Evolutionary conservation across 2,888 invertebrate species (phyloP).

Genomic region (Prosapia bicincta): DNA sequence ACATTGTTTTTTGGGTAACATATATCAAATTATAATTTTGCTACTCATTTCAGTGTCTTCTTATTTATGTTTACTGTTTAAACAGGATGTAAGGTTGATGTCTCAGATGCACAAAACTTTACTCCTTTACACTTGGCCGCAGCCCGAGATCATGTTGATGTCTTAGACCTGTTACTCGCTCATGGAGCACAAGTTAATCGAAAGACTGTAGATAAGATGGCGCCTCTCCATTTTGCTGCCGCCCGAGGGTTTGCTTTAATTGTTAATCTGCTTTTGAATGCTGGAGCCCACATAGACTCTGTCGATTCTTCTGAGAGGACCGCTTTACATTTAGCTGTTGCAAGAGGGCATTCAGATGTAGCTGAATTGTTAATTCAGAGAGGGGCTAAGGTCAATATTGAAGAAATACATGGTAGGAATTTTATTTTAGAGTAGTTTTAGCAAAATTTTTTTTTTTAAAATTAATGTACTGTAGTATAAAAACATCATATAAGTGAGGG

Average conservation of each 20-base stretch:
- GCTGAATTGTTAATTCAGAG: constrained; percentile 45
- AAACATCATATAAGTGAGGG: no score
- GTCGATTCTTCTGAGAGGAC: constrained; percentile 81
- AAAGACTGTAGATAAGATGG: constrained; percentile 47
- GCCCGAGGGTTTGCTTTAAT: constrained; percentile 43
- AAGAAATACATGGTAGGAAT: constrained; percentile 64
- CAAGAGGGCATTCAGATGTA: constrained; percentile 93
- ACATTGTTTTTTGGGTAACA: no score
- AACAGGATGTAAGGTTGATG: constrained; percentile 60
- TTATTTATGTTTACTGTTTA: constrained; percentile 40
- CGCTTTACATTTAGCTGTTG: constrained; percentile 62
- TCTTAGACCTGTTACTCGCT: constrained; percentile 50
- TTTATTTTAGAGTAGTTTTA: no score
- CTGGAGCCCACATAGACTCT: constrained; percentile 97
- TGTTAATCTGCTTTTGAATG: constrained; percentile 49
- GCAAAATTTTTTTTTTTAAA: no score
- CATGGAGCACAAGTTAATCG: constrained; percentile 45
- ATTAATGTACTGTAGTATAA: no score
- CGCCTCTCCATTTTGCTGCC: constrained; percentile 48
- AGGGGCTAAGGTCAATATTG: constrained; percentile 48
- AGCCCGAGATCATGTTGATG: constrained; percentile 54
- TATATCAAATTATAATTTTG: no score
- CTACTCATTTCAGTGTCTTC: no score
- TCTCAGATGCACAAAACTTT: constrained; percentile 60
- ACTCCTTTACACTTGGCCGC: constrained; percentile 68